These are phyloP conservation scores for Collichthys lucidus DNA, from an alignment of 2,113 vertebrate genomes.

Conservation along the genomic window DNA sequence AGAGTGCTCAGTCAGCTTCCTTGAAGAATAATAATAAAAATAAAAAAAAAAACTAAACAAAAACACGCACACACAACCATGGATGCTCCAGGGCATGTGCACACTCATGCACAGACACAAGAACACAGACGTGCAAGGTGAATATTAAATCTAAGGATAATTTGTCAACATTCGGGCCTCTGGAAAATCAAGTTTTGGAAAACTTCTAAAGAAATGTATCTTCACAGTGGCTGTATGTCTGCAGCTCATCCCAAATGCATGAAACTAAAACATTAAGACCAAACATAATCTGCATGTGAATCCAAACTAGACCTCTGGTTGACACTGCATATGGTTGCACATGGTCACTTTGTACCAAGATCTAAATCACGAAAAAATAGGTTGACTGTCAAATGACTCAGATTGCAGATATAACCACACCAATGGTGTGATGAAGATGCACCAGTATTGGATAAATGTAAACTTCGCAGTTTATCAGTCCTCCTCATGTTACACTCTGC, in stretches of 20 bases:
- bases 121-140: slow-evolving; percentile 4
- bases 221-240: not conserved
- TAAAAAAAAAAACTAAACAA: too few relatives aligned
- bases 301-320: not conserved
- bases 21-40: slow-evolving; percentile 3
- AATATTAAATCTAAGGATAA: slow-evolving; percentile 32
- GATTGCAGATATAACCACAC: too few relatives aligned
- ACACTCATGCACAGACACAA: not conserved
- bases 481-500: not conserved
- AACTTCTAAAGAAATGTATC: not conserved
- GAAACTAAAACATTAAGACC: not conserved
- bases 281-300: not conserved
- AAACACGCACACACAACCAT: not conserved
- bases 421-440: not conserved
- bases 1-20: not conserved
- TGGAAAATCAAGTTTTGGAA: not conserved
- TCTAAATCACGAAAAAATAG: not conserved
- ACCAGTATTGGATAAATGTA: too few relatives aligned
- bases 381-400: not conserved
- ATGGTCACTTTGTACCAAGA: not conserved
- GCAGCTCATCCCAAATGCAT: not conserved
- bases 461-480: too few relatives aligned
- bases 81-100: not conserved
- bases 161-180: slow-evolving; percentile 23
- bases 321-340: not conserved